These are phyloP conservation scores for Scaptomyza caliginosa DNA, from an alignment of 2,888 invertebrate genomes.

Conservation along the genomic window DNA sequence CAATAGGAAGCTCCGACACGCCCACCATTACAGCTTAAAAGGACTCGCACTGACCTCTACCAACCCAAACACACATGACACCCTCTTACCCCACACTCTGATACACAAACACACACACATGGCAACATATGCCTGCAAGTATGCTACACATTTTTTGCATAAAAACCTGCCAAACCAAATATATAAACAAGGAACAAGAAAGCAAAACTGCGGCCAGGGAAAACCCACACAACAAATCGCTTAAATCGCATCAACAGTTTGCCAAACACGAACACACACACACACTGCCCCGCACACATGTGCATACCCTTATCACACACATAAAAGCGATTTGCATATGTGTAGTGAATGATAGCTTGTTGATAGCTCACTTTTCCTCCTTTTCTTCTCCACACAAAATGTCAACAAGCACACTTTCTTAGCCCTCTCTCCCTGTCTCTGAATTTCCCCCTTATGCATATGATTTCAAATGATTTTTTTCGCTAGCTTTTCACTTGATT, in stretches of 20 bases:
- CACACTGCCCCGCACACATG: conserved; percentile 3
- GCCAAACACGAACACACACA: conserved; percentile 52
- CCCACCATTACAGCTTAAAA: conserved; percentile 5
- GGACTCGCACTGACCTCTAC: conserved; percentile 48
- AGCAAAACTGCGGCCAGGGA: conserved; percentile 35
- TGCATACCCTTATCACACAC: conserved; percentile 35
- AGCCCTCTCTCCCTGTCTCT: neutral
- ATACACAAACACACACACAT: conserved; percentile 5
- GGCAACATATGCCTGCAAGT: conserved; percentile 53
- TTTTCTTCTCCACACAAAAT: conserved; percentile 47
- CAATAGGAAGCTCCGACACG: conserved; percentile 21
- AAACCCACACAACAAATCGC: conserved; percentile 77
- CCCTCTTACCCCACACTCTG: conserved; percentile 3
- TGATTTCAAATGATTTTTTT: conserved; percentile 71
- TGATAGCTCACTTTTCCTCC: conserved; percentile 73
- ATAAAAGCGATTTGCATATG: conserved; percentile 52
- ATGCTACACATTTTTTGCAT: conserved; percentile 60
- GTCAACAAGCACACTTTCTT: conserved; percentile 61
- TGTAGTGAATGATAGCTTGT: conserved; percentile 79
- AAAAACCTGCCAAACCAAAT: conserved; percentile 58
- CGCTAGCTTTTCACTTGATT: conserved; percentile 68
- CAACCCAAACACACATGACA: conserved; percentile 19
- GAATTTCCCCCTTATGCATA: conserved; percentile 46
- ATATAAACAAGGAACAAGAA: conserved; percentile 46
- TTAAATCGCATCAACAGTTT: conserved; percentile 80